Percentiles rank a stretch among this genome's conserved stretches.
These are phyloP conservation scores for Drosophila mayri DNA, from an alignment of 1,140 invertebrate genomes.

Conservation along the genomic window DNA sequence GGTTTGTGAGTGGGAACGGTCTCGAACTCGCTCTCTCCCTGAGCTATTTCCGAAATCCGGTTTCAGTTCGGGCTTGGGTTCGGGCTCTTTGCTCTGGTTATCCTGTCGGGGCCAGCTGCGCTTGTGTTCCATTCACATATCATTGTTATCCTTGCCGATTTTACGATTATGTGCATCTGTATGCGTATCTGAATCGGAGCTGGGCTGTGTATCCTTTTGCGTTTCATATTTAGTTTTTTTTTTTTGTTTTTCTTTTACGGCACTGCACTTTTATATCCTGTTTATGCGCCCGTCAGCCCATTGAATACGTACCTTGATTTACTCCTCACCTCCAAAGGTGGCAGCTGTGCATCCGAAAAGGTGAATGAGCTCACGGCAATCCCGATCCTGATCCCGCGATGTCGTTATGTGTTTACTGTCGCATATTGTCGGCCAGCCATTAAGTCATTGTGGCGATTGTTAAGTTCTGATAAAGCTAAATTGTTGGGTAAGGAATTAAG, in stretches of 20 bases:
- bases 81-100: slow-evolving; percentile 34
- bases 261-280: slow-evolving; percentile 82
- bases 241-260: slow-evolving; percentile 30
- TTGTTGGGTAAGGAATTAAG: slow-evolving; percentile 6
- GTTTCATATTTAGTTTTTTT: slow-evolving; percentile 18
- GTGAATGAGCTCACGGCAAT: slow-evolving; percentile 52
- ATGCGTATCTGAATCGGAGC: slow-evolving; percentile 38
- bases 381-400: slow-evolving; percentile 39
- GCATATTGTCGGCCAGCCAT: slow-evolving; percentile 28
- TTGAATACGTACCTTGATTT: slow-evolving; percentile 65
- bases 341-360: slow-evolving; percentile 49
- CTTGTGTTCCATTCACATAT: slow-evolving; percentile 56
- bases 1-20: neutral
- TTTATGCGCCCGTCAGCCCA: slow-evolving; percentile 70
- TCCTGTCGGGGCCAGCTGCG: slow-evolving; percentile 70
- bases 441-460: slow-evolving; percentile 42
- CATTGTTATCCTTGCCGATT: slow-evolving; percentile 80
- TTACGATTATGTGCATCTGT: slow-evolving; percentile 59
- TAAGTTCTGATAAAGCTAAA: slow-evolving; percentile 11
- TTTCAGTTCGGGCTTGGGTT: slow-evolving; percentile 42
- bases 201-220: slow-evolving; percentile 53
- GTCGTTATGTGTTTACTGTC: slow-evolving; percentile 42
- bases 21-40: slow-evolving; percentile 48
- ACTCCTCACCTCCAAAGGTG: slow-evolving; percentile 33
- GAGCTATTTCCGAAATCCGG: slow-evolving; percentile 62